Evolutionary conservation across 2,888 invertebrate genomes (phyloP), one percentile per base, ranked within the genome.

Genomic region (Eremobia ochroleuca): DNA sequence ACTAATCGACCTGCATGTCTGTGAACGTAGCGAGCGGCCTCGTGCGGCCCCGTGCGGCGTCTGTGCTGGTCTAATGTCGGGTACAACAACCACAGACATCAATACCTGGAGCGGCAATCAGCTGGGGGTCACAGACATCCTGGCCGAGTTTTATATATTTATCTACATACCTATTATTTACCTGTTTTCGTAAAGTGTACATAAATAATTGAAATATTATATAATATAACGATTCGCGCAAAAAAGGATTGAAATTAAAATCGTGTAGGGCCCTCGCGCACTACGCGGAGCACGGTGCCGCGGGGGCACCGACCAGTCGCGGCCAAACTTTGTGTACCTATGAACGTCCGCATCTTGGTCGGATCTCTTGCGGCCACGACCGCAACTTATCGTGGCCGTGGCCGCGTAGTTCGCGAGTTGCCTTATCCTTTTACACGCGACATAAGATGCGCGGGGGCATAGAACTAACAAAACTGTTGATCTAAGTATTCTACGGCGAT

Each of bases 151-250:
- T 40, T 25, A 49, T 1, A 52, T 49, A 59, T 11, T 28, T 34
- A 34, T 25, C 21, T 64, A 65, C n/a, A 40, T 64, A 18, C 8
- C 31, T 64, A 15, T 49, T 58, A 43, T 61, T 81, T 73, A 52
- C 55, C 34, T 76, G 21, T n/a, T 75, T 21, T 76, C 15, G 31
- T 62, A n/a, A 49, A n/a, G 13, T 76, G 25, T 64, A 82, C 31
- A 77, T 82, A 46, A 31, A 74, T 43, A 1, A 37, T 77, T 75
- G 6, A 61, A 34, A 59, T 40, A 34, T 18, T 15, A 37, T 46
- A n/a, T 25, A 31, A 52, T 73, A 52, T 46, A 64, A 6, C 13
- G 15, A 74, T 74, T 64, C 18, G 34, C 18, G 40, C n/a, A 40
- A 40, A 40, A 52, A 31, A 49, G 34, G 28, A 40, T 55, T 52